Evolutionary conservation across 2,888 invertebrate genomes (phyloP), one percentile per base, ranked within the genome.

Genomic region (Ectemnius continuus): DNA sequence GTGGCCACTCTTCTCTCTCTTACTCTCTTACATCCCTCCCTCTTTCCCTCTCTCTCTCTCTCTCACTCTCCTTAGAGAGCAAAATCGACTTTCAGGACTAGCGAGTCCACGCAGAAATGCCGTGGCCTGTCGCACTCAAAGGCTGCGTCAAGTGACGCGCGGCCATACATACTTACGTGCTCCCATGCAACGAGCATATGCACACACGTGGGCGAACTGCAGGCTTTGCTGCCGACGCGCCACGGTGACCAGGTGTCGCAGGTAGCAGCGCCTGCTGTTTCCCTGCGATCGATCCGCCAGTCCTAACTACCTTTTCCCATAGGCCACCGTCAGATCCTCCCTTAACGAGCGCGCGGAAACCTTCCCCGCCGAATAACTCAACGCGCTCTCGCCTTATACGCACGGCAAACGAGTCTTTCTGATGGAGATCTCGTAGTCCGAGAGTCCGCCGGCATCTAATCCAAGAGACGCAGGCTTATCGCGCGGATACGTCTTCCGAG

Each of bases 41-140:
- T 1, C 1, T 20, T 20, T 23, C 2, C 2, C 0, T 23, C 23
- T 23, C 23, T 23, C 8, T 36, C 36, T 8, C 8, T 6, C 36
- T 36, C 8, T 28, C 28, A 4, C 28, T 2, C 28, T 36, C 36
- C 6, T 36, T 36, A 36, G 6, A 6, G 36, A 36, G 36, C 36
- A 36, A 82, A 81, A 79, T 84, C 79, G 82, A 72, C 76, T 81
- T 84, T 76, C 73, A 73, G 82, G 75, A 74, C 76, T 76, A 70
- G 74, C 77, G 64, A 62, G 48, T 59, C 84, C 80, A 82, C 84
- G 84, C 84, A 85, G 80, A 87, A 87, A 87, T 87, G 69, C 82
- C 77, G 77, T 72, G 77, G 83, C 76, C 76, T 79, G 83, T 79
- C 82, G 74, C 80, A 78, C 80, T 83, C 79, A 85, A 84, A 76